Conservation (phyloP, 2,113 vertebrate genomes). For the Rafetus swinhoei region DNA sequence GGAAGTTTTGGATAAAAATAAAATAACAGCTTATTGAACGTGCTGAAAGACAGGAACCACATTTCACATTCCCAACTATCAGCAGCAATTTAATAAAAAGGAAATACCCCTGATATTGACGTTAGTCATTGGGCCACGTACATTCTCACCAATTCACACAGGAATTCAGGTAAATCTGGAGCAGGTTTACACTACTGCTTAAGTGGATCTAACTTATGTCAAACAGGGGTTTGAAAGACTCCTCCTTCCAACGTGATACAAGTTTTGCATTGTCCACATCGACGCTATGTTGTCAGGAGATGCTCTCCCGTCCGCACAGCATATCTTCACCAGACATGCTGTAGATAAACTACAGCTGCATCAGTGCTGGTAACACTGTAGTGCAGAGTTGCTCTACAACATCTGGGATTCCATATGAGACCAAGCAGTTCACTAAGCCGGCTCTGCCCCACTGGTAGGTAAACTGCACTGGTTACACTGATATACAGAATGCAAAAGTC, state of each 20-base stretch:
- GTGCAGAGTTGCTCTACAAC: neutral
- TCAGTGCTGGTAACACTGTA: too few species aligned
- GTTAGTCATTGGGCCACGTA: neutral
- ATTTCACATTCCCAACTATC: too few species aligned
- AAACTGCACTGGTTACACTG: neutral
- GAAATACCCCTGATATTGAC: neutral
- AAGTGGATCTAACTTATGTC: too few species aligned
- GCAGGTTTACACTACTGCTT: neutral
- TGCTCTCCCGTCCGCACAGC: too few species aligned
- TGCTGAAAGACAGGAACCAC: neutral
- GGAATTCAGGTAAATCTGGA: neutral
- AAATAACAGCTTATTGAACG: neutral
- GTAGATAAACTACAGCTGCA: too few species aligned
- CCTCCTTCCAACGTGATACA: too few species aligned
- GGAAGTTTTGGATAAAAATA: neutral
- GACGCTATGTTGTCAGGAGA: too few species aligned
- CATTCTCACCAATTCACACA: neutral
- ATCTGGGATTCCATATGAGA: neutral
- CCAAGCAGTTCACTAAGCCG: fast-evolving
- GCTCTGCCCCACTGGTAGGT: fast-evolving
- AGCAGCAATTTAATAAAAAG: neutral
- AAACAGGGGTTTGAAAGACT: too few species aligned
- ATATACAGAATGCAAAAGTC: neutral
- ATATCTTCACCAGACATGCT: too few species aligned
- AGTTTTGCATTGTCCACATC: too few species aligned